Percentiles rank a stretch among this genome's conserved stretches.
Conservation (phyloP, 92 coral and sea anemone genomes). For the Siderastrea radians region DNA sequence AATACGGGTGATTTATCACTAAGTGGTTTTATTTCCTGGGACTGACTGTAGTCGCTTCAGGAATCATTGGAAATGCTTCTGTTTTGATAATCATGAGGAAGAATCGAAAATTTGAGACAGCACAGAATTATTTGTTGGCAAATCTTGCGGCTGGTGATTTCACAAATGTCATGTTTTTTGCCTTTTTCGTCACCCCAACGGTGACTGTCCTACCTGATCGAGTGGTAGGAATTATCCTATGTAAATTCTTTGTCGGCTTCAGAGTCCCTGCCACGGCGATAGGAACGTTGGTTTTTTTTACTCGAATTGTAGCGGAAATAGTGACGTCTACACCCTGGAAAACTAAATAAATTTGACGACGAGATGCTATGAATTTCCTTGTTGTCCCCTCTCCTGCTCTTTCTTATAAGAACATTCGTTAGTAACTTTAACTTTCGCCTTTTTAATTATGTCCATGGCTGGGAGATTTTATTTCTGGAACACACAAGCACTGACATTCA, state of each 20-base stretch:
- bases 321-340: no score
- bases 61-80: slow-evolving; percentile 1
- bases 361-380: no score
- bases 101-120: not conserved
- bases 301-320: no score
- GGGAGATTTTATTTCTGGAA: no score
- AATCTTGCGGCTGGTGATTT: slow-evolving; percentile 8
- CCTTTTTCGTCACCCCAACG: not conserved
- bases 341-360: no score
- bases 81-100: slow-evolving; percentile 1
- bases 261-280: slow-evolving; percentile 3
- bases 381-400: no score
- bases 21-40: not conserved
- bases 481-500: no score
- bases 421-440: no score
- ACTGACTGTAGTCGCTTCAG: not conserved
- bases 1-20: not conserved
- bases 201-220: not conserved
- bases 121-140: not conserved
- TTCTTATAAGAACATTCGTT: no score
- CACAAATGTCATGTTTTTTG: not conserved
- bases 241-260: not conserved
- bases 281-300: not conserved
- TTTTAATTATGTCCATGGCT: no score
- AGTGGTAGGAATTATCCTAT: not conserved